Conservation (phyloP, 2,797 vertebrate genomes). For the Phyllotis vaccarum region DNA sequence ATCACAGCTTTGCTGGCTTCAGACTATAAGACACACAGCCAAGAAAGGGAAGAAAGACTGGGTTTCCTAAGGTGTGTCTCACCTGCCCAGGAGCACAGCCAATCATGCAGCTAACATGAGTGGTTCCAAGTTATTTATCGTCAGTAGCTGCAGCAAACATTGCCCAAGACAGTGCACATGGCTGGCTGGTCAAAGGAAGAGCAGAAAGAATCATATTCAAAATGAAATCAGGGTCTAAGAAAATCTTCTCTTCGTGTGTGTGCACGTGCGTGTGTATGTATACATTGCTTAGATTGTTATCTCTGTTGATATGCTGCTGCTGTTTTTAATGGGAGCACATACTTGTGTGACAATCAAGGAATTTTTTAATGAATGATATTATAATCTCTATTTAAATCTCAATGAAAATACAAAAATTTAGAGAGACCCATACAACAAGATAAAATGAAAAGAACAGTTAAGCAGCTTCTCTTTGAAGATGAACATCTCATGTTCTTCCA, state of each 20-base stretch:
- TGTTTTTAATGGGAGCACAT: neutral
- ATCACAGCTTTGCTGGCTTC: slow-evolving; percentile 51
- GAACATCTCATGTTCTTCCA: neutral
- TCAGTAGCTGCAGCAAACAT: slow-evolving; percentile 33
- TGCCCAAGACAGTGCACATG: neutral
- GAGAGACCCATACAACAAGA: neutral
- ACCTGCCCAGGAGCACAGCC: neutral
- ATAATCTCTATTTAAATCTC: slow-evolving; percentile 19
- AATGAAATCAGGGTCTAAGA: slow-evolving; percentile 39
- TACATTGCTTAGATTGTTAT: neutral
- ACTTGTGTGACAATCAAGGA: neutral
- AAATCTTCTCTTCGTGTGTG: neutral
- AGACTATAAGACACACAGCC: slow-evolving; percentile 30
- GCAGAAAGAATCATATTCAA: slow-evolving; percentile 43
- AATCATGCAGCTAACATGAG: neutral
- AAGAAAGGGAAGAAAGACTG: neutral
- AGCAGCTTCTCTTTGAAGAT: neutral
- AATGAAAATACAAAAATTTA: slow-evolving; percentile 50
- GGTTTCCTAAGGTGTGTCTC: slow-evolving; percentile 31
- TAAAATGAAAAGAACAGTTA: neutral
- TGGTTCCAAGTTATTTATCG: slow-evolving; percentile 50
- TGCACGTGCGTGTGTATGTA: neutral
- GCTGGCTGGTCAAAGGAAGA: slow-evolving; percentile 43
- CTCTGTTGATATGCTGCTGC: neutral
- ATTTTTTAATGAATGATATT: neutral